phyloP scores from a whole-genome alignment of 1,140 invertebrate species.

The Drosophila leontia region DNA sequence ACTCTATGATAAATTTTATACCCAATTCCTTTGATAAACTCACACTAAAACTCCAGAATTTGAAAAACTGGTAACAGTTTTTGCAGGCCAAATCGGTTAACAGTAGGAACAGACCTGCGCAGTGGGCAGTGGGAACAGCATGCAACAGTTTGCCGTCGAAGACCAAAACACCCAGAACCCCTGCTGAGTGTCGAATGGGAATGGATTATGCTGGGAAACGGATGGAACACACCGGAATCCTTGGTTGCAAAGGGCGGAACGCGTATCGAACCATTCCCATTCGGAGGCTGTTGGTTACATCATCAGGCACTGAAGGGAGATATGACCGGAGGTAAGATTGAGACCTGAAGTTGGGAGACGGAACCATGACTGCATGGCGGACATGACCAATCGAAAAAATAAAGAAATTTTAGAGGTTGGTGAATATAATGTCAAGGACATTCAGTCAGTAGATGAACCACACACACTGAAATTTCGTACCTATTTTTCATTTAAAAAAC shows the following conservation, averaged over 20 bases:
- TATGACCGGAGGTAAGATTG: not conserved
- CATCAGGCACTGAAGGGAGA: conserved; percentile 30
- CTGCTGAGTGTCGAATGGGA: not conserved
- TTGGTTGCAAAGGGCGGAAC: conserved; percentile 25
- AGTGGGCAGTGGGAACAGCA: conserved; percentile 1
- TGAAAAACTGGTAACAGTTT: conserved; percentile 62
- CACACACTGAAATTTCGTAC: not conserved
- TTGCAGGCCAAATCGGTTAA: conserved; percentile 58
- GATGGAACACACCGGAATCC: conserved; percentile 32
- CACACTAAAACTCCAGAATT: not conserved
- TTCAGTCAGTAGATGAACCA: not conserved
- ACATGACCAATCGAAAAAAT: conserved; percentile 4
- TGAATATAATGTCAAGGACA: not conserved
- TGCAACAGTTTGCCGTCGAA: conserved; percentile 69
- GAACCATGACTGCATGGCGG: not conserved
- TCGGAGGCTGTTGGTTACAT: conserved; percentile 52
- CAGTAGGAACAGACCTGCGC: conserved; percentile 64
- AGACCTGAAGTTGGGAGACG: not conserved
- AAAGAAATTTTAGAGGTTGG: not conserved
- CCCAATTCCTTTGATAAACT: not conserved
- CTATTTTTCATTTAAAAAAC: not conserved
- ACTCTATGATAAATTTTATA: not conserved
- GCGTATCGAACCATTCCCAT: conserved; percentile 36
- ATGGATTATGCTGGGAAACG: conserved; percentile 18
- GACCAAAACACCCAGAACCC: conserved; percentile 10